A percentile compares a stretch with the other conserved stretches of the same genome.
Conservation (phyloP, 92 coral and sea anemone species). For the Actinostola sp. region DNA sequence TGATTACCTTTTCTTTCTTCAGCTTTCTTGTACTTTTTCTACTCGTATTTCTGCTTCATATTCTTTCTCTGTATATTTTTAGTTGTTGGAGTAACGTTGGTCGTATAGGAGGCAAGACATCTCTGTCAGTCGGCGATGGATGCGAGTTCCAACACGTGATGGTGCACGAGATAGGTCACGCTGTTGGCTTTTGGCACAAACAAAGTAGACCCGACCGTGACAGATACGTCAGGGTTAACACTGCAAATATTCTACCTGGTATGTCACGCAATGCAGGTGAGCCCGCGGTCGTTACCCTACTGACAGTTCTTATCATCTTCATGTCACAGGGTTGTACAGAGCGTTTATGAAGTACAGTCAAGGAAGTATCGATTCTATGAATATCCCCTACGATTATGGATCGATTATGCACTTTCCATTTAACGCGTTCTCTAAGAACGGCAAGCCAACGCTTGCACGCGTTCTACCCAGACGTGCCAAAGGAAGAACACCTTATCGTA, state of each 20-base stretch:
- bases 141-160: constrained; percentile 93
- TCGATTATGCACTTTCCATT: constrained; percentile 96
- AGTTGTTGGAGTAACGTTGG: constrained; percentile 91
- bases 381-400: constrained; percentile 76
- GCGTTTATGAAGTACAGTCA: constrained; percentile 76
- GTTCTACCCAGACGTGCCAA: constrained; percentile 59
- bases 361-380: constrained; percentile 66
- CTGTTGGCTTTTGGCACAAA: constrained; percentile 94
- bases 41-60: too few relatives aligned
- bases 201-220: constrained; percentile 95
- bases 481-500: constrained; percentile 73
- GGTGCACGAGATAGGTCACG: constrained; percentile 95
- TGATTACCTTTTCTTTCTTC: too few relatives aligned
- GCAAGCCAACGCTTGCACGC: constrained; percentile 67
- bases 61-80: not conserved
- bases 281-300: too few relatives aligned
- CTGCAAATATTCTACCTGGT: constrained; percentile 73
- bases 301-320: not conserved
- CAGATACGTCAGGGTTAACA: constrained; percentile 60
- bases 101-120: constrained; percentile 75
- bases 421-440: constrained; percentile 81
- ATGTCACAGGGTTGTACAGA: constrained; percentile 58
- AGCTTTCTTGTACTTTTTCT: too few relatives aligned
- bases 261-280: constrained; percentile 7
- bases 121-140: constrained; percentile 82